A percentile compares a stretch with the other conserved stretches of the same genome.
Conservation (phyloP, 2,888 invertebrate species). For the Blastobasis adustella region DNA sequence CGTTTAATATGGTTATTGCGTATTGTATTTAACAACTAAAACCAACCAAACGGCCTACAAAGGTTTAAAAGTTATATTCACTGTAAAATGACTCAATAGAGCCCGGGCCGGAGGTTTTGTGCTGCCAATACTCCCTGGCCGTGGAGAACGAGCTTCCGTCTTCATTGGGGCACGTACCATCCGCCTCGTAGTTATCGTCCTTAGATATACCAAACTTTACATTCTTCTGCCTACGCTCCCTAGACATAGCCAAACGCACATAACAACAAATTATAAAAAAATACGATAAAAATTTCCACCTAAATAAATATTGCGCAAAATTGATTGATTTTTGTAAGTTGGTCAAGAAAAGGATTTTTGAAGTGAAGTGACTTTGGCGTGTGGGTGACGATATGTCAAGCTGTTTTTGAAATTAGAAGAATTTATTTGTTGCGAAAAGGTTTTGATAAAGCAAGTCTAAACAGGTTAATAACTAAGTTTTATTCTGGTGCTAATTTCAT, state of each 20-base stretch:
- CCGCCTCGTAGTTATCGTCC: constrained; percentile 46
- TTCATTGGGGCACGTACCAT: constrained; percentile 20
- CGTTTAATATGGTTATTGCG: too few relatives aligned
- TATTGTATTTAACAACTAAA: too few relatives aligned
- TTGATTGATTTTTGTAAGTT: too few relatives aligned
- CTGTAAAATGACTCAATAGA: constrained; percentile 25
- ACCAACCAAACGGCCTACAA: too few relatives aligned
- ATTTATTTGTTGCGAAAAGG: too few relatives aligned
- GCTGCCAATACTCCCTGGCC: constrained; percentile 56
- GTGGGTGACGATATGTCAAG: too few relatives aligned
- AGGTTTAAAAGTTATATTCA: constrained; percentile 11
- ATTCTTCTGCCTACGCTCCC: constrained; percentile 47
- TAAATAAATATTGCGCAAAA: constrained; percentile 20
- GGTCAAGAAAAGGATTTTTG: too few relatives aligned
- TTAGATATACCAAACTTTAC: constrained; percentile 56
- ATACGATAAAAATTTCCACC: constrained; percentile 24
- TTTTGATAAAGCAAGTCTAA: too few relatives aligned
- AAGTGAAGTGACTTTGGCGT: too few relatives aligned
- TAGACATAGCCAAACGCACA: constrained; percentile 15
- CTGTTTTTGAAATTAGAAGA: too few relatives aligned
- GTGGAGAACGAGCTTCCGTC: constrained; percentile 44
- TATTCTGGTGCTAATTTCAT: too few relatives aligned
- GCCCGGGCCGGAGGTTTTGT: constrained; percentile 24
- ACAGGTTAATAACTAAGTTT: too few relatives aligned
- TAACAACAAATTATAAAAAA: constrained; percentile 15